Percentiles rank a stretch among this genome's conserved stretches.
These are phyloP conservation scores for Plecotus auritus DNA, from an alignment of 2,113 vertebrate genomes.

Conservation along the genomic window DNA sequence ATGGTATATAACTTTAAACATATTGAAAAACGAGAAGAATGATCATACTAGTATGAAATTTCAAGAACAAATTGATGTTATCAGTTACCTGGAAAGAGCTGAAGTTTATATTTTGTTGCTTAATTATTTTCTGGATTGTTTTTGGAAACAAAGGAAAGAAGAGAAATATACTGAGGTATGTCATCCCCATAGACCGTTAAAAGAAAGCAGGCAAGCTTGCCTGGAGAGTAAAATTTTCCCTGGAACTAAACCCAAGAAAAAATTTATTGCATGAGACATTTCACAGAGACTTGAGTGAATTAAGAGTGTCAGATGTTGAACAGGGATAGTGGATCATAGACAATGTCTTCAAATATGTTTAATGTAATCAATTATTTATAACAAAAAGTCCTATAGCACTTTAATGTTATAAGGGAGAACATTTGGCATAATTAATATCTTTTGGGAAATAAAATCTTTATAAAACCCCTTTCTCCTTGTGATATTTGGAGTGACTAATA, in stretches of 20 bases:
- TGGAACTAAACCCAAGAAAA: constrained; percentile 14
- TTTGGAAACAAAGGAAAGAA: constrained; percentile 23
- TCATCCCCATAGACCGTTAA: not conserved
- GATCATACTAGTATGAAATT: not conserved
- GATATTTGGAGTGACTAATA: not conserved
- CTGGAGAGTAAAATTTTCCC: not conserved
- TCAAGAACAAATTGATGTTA: not conserved
- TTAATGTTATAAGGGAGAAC: constrained; percentile 15
- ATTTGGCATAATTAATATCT: constrained; percentile 1
- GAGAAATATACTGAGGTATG: not conserved
- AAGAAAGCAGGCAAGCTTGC: constrained; percentile 22
- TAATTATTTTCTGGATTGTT: not conserved
- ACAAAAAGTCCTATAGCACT: constrained; percentile 18
- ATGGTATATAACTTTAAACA: not conserved
- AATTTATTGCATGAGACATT: constrained; percentile 47
- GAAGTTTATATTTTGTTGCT: not conserved
- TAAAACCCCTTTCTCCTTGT: not conserved
- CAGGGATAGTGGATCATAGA: not conserved
- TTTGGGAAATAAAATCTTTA: constrained; percentile 35
- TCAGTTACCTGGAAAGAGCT: not conserved
- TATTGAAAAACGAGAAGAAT: not conserved
- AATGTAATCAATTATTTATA: constrained; percentile 49
- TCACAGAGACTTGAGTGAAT: constrained; percentile 44
- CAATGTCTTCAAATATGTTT: constrained; percentile 41
- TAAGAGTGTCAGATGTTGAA: constrained; percentile 47